Conservation (phyloP, 2,113 vertebrate genomes). For the Tetraodon nigroviridis region DNA sequence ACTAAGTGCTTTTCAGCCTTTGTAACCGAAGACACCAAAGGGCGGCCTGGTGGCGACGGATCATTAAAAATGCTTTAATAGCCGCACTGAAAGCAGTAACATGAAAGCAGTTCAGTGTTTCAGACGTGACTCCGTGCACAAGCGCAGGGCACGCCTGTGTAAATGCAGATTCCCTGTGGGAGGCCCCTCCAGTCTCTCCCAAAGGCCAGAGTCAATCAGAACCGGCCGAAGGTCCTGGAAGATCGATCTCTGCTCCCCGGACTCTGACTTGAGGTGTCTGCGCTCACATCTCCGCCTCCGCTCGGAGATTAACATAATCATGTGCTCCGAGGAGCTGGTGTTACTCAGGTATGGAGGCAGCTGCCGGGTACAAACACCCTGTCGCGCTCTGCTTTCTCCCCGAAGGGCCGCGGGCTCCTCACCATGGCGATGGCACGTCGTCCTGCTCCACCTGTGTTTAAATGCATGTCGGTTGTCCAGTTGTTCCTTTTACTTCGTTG, state of each 20-base stretch:
- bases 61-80: neutral
- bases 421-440: neutral
- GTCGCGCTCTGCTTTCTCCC: slow-evolving; percentile 10
- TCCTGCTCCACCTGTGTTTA: slow-evolving; percentile 1
- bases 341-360: slow-evolving; percentile 5
- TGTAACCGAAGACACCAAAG: neutral
- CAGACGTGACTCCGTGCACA: slow-evolving; percentile 20
- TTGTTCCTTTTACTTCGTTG: neutral
- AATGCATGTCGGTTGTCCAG: slow-evolving; percentile 17
- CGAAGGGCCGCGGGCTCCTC: slow-evolving; percentile 23
- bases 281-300: slow-evolving; percentile 16
- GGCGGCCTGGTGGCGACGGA: too few relatives aligned
- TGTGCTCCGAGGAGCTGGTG: neutral
- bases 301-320: slow-evolving; percentile 18
- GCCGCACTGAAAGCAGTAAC: neutral
- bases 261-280: slow-evolving; percentile 49
- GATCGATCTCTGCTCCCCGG: slow-evolving; percentile 50
- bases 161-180: slow-evolving; percentile 54
- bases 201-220: slow-evolving; percentile 47
- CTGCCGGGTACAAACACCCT: slow-evolving; percentile 12
- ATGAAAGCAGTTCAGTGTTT: slow-evolving; percentile 20
- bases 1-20: slow-evolving; percentile 13
- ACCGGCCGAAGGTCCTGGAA: slow-evolving; percentile 32
- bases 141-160: slow-evolving; percentile 29
- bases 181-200: slow-evolving; percentile 31